Conservation (phyloP, 1,140 invertebrate genomes). For the Zaprionus davidi region DNA sequence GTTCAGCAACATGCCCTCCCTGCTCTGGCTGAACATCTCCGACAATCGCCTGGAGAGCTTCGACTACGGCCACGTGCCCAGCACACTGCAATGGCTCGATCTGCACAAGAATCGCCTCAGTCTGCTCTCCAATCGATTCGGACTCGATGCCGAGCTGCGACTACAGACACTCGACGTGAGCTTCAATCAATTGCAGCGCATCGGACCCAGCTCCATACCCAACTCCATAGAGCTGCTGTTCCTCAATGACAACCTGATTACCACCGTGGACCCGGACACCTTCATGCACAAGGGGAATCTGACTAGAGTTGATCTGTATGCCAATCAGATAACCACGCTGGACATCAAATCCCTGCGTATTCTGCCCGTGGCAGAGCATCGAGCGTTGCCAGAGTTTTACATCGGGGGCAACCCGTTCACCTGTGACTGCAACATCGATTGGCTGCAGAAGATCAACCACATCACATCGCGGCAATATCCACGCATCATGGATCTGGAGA, state of each 20-base stretch:
- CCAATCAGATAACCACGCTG: slow-evolving; percentile 92
- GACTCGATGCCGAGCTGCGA: slow-evolving; percentile 88
- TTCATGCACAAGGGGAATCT: slow-evolving; percentile 93
- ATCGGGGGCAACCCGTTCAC: slow-evolving; percentile 94
- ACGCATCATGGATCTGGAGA: slow-evolving; percentile 94
- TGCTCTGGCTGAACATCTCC: slow-evolving; percentile 95
- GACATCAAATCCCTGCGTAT: slow-evolving; percentile 91
- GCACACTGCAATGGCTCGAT: slow-evolving; percentile 94
- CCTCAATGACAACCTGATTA: slow-evolving; percentile 93
- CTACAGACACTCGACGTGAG: slow-evolving; percentile 92
- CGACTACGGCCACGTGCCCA: slow-evolving; percentile 94
- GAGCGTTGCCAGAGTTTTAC: slow-evolving; percentile 92
- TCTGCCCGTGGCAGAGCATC: slow-evolving; percentile 88
- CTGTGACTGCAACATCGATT: slow-evolving; percentile 95
- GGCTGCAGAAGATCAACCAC: slow-evolving; percentile 93
- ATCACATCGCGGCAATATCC: slow-evolving; percentile 92
- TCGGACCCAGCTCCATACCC: slow-evolving; percentile 89
- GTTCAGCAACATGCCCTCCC: slow-evolving; percentile 91
- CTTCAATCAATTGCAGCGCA: slow-evolving; percentile 91
- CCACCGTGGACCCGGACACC: slow-evolving; percentile 91
- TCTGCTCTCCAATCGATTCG: slow-evolving; percentile 91
- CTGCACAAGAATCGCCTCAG: slow-evolving; percentile 94
- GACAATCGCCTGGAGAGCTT: slow-evolving; percentile 96
- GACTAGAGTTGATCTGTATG: slow-evolving; percentile 92
- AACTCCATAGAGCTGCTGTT: slow-evolving; percentile 92